Evolutionary conservation across 2,888 invertebrate genomes (phyloP).

Genomic region (Steinernema scapterisci): DNA sequence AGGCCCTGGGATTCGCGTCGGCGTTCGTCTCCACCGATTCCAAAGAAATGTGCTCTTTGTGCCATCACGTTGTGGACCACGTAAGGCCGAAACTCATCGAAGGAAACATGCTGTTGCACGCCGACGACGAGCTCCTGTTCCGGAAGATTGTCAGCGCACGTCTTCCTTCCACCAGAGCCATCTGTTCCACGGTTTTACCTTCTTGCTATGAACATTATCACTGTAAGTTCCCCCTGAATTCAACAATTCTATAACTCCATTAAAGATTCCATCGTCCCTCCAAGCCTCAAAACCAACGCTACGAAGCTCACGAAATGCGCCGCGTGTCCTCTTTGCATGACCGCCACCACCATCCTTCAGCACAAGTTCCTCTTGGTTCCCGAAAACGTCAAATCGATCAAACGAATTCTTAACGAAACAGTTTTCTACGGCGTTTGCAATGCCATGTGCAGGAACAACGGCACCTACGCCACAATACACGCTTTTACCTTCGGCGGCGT

Average conservation of each 20-base stretch:
- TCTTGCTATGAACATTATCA: constrained; percentile 14
- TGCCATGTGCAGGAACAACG: neutral
- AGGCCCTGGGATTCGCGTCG: constrained; percentile 2
- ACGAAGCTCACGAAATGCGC: neutral
- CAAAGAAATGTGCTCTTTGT: neutral
- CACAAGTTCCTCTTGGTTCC: constrained; percentile 6
- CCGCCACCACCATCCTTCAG: constrained; percentile 6
- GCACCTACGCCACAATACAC: too few species aligned
- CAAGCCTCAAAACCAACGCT: neutral
- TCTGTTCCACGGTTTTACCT: constrained; percentile 9
- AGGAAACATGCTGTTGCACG: neutral
- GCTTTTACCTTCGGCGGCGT: neutral
- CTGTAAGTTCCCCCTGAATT: neutral
- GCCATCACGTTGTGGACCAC: neutral
- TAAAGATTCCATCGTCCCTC: neutral
- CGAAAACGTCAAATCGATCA: neutral
- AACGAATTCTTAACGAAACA: neutral
- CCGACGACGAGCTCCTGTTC: constrained; percentile 23
- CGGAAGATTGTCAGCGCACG: neutral
- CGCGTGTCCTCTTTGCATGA: constrained; percentile 10
- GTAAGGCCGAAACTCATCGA: neutral
- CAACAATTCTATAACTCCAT: neutral
- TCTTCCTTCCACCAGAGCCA: constrained; percentile 10
- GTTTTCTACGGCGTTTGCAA: constrained; percentile 1
- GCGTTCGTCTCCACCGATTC: neutral